Evolutionary conservation across 2,113 vertebrate genomes (phyloP).

Genomic region (Brachirus orientalis): DNA sequence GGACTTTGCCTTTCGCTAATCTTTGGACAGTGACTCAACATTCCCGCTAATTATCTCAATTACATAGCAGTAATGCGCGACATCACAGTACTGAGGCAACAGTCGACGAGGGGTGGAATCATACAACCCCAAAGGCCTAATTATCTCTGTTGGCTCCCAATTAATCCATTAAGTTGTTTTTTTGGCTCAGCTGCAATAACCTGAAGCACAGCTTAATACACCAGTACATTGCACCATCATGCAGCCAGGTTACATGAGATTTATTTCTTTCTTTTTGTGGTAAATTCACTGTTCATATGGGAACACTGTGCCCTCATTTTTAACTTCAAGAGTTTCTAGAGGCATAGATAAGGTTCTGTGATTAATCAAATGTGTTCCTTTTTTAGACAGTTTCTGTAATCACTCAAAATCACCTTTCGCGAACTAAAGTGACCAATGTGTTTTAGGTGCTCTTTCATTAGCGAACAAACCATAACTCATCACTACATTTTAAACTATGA

Average conservation of each 20-base stretch:
- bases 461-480: too few species aligned
- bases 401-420: slow-evolving; percentile 10
- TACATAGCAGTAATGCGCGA: slow-evolving; percentile 87
- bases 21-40: slow-evolving; percentile 86
- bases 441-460: too few species aligned
- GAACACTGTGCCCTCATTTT: slow-evolving; percentile 2
- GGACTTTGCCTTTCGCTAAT: slow-evolving; percentile 85
- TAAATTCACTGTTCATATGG: slow-evolving; percentile 6
- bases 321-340: background rate
- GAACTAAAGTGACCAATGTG: too few species aligned
- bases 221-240: slow-evolving; percentile 69
- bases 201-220: slow-evolving; percentile 77
- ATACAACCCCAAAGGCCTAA: slow-evolving; percentile 94
- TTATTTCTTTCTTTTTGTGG: slow-evolving; percentile 34
- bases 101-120: slow-evolving; percentile 91
- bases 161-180: slow-evolving; percentile 98
- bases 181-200: slow-evolving; percentile 88
- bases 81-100: slow-evolving; percentile 89
- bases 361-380: too few species aligned
- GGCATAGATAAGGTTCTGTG: too few species aligned
- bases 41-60: slow-evolving; percentile 88
- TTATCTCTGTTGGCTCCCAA: slow-evolving; percentile 97
- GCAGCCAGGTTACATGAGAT: slow-evolving; percentile 53
- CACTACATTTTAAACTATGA: too few species aligned
- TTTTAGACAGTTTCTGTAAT: slow-evolving; percentile 11